Percentiles rank a stretch among this genome's conserved stretches.
phyloP scores from a whole-genome alignment of 2,888 invertebrate genomes.

The Geotrupes spiniger region DNA sequence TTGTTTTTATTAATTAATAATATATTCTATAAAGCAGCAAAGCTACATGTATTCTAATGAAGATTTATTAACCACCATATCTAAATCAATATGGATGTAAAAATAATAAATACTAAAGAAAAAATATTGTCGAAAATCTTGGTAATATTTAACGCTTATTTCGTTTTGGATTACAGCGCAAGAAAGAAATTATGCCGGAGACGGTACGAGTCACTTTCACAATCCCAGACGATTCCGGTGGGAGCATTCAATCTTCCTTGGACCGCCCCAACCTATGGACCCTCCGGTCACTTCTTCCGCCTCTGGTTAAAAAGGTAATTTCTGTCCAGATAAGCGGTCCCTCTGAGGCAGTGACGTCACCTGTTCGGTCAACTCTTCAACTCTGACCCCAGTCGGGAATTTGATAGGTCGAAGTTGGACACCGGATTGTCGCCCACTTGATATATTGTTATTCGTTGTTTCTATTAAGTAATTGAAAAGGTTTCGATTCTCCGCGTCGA shows the following conservation, averaged over 20 bases:
- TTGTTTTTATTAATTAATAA: too few relatives aligned
- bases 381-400: constrained; percentile 27
- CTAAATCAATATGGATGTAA: too few relatives aligned
- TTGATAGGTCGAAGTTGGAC: constrained; percentile 16
- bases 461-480: background rate
- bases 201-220: constrained; percentile 27
- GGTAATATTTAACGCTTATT: too few relatives aligned
- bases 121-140: too few relatives aligned
- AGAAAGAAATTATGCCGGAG: constrained; percentile 10
- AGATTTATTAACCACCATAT: too few relatives aligned
- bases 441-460: constrained; percentile 18
- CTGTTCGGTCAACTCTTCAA: constrained; percentile 37
- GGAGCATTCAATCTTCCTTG: constrained; percentile 50
- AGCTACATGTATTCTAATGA: too few relatives aligned
- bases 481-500: background rate
- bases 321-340: constrained; percentile 45
- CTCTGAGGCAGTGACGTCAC: constrained; percentile 44
- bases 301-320: constrained; percentile 52
- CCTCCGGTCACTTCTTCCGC: constrained; percentile 45
- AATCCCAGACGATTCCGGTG: constrained; percentile 40
- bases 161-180: background rate
- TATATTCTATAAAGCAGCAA: too few relatives aligned
- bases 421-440: constrained; percentile 22
- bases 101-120: too few relatives aligned
- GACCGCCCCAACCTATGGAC: constrained; percentile 39